Evolutionary conservation across 2,888 invertebrate species (phyloP), one percentile per base, ranked within the genome.

Genomic region (Apocheima hispidaria): DNA sequence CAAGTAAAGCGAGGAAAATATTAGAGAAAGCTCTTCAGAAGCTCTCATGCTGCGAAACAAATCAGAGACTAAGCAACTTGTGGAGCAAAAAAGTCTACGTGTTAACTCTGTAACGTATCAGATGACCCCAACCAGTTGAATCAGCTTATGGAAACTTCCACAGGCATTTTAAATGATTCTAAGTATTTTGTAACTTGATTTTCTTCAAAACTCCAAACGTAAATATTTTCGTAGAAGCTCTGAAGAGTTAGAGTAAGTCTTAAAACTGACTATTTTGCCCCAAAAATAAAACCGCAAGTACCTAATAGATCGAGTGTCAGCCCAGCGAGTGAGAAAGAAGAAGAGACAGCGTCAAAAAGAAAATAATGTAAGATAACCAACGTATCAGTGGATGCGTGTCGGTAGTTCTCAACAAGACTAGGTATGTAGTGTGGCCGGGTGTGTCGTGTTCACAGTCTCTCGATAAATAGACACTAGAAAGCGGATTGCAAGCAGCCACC

Each of bases 401-500:
- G 65, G 65, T 72, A 66, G 60, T 61, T 58, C 61, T 68, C 64
- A 60, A 68, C 70, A 65, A 66, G 67, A 53, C 60, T 51, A n/a
- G 33, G 4, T n/a, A 58, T 64, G 59, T 61, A 28, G 74, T 75
- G 79, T 79, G 61, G 72, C 65, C n/a, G n/a, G n/a, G 76, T 73
- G 73, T 73, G 76, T 77, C 60, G 61, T 65, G 74, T 63, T 52
- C 58, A 65, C 58, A 66, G 66, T 66, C 58, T 50, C 62, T 57
- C 55, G 53, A n/a, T n/a, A n/a, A 21, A 55, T 60, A 40, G n/a
- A n/a, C n/a, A 60, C 71, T 69, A 74, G 66, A 48, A 76, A 76
- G 76, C 76, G 67, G 69, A 57, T 66, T 55, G 69, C 75, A 73
- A 68, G 73, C 74, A 71, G 70, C 71, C 63, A 46, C 58, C 68